These are phyloP conservation scores for Tachina grossa DNA, from an alignment of 2,888 invertebrate species.

Conservation along the genomic window DNA sequence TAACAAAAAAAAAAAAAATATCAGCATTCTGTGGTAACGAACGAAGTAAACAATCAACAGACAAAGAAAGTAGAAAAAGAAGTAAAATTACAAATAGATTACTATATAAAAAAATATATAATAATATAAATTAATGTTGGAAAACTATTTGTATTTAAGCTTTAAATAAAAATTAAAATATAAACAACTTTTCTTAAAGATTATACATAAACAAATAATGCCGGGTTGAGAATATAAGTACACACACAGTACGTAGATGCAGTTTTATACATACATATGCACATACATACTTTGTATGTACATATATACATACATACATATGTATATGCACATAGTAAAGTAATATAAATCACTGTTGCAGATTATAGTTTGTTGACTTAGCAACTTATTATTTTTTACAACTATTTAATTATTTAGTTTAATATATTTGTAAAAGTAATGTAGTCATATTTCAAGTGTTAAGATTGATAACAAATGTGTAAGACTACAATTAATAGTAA, in stretches of 20 bases:
- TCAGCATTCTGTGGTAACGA: too few species aligned
- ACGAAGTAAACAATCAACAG: background rate
- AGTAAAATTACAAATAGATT: slow-evolving; percentile 10
- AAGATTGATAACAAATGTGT: slow-evolving; percentile 17
- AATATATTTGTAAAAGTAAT: slow-evolving; percentile 6
- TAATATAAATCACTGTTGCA: slow-evolving; percentile 30
- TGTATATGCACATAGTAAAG: background rate
- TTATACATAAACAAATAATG: slow-evolving; percentile 50
- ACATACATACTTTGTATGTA: background rate
- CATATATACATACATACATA: too few species aligned
- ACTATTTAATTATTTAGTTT: slow-evolving; percentile 10
- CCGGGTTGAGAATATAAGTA: slow-evolving; percentile 35
- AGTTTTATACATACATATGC: background rate
- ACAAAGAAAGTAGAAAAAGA: background rate
- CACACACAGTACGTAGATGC: slow-evolving; percentile 1
- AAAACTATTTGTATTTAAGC: slow-evolving; percentile 30
- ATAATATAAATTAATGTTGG: background rate
- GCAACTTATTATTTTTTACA: slow-evolving; percentile 61
- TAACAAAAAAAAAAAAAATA: too few species aligned
- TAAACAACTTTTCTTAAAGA: slow-evolving; percentile 34
- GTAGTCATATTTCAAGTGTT: slow-evolving; percentile 5
- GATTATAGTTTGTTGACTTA: slow-evolving; percentile 70
- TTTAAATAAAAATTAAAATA: slow-evolving; percentile 22
- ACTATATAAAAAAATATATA: background rate
- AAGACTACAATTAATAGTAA: slow-evolving; percentile 14